A percentile compares a stretch with the other conserved stretches of the same genome.
Evolutionary conservation across 2,113 vertebrate species (phyloP).

Genomic region (Oryzias melastigma): DNA sequence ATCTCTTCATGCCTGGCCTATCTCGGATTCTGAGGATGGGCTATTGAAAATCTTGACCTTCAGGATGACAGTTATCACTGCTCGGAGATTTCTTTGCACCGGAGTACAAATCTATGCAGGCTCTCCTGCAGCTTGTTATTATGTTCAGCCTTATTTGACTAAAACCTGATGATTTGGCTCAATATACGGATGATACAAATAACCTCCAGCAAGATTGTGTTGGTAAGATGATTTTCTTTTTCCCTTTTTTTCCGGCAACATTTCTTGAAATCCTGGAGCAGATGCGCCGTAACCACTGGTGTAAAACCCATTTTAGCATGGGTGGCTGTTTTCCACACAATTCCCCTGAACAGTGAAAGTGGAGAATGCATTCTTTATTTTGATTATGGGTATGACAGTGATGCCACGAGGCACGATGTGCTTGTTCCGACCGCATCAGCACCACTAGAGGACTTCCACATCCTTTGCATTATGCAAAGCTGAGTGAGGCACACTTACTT

Average conservation of each 20-base stretch:
- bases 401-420: conserved; percentile 34
- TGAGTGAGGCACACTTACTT: conserved; percentile 4
- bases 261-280: background rate
- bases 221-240: background rate
- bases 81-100: conserved; percentile 41
- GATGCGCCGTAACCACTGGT: background rate
- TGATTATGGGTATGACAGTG: conserved; percentile 52
- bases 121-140: conserved; percentile 30
- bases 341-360: conserved; percentile 6
- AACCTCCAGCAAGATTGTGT: background rate
- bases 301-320: conserved; percentile 8
- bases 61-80: conserved; percentile 54
- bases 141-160: conserved; percentile 15
- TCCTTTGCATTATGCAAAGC: conserved; percentile 20
- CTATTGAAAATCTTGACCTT: conserved; percentile 67
- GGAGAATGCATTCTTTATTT: conserved; percentile 32
- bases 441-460: conserved; percentile 17
- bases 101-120: conserved; percentile 31
- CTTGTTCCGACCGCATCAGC: conserved; percentile 39
- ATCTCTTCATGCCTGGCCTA: conserved; percentile 49
- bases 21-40: conserved; percentile 38
- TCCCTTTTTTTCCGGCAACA: background rate
- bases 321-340: conserved; percentile 15
- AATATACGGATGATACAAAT: conserved; percentile 23
- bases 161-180: conserved; percentile 12